phyloP scores from a whole-genome alignment of 2,888 invertebrate species.

The Arctia plantaginis region DNA sequence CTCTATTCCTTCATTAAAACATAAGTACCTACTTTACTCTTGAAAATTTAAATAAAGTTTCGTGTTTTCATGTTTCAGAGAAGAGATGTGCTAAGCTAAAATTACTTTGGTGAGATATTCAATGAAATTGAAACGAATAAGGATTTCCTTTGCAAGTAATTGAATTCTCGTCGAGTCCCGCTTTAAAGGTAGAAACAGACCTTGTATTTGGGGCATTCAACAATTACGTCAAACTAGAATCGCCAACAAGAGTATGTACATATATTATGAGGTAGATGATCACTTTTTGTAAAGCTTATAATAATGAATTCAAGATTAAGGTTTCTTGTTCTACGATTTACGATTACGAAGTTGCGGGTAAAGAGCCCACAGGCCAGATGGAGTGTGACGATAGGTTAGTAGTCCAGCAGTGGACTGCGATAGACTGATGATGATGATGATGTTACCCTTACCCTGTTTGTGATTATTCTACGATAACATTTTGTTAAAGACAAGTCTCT shows the following conservation, averaged over 20 bases:
- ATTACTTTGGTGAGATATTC: slow-evolving; percentile 2
- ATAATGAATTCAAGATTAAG: too few species aligned
- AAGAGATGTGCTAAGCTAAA: slow-evolving; percentile 58
- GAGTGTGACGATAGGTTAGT: too few species aligned
- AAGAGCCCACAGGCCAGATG: too few species aligned
- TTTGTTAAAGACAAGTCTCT: not conserved
- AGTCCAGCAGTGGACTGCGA: too few species aligned
- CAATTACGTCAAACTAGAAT: not conserved
- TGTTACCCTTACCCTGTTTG: too few species aligned
- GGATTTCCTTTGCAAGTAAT: slow-evolving; percentile 15
- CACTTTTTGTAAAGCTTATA: too few species aligned
- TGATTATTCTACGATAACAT: too few species aligned
- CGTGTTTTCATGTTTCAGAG: not conserved
- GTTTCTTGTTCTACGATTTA: too few species aligned
- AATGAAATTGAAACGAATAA: not conserved
- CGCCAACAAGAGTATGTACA: not conserved
- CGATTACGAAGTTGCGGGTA: too few species aligned
- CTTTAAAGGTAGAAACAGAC: not conserved
- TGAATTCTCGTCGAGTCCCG: slow-evolving; percentile 11
- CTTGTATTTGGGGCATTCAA: not conserved
- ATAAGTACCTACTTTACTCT: not conserved
- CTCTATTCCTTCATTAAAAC: not conserved
- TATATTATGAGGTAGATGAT: not conserved
- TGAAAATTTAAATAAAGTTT: not conserved
- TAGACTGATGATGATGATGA: too few species aligned